Evolutionary conservation across 2,888 invertebrate species (phyloP), one percentile per base, ranked within the genome.

Genomic region (Tenthredo amoena): DNA sequence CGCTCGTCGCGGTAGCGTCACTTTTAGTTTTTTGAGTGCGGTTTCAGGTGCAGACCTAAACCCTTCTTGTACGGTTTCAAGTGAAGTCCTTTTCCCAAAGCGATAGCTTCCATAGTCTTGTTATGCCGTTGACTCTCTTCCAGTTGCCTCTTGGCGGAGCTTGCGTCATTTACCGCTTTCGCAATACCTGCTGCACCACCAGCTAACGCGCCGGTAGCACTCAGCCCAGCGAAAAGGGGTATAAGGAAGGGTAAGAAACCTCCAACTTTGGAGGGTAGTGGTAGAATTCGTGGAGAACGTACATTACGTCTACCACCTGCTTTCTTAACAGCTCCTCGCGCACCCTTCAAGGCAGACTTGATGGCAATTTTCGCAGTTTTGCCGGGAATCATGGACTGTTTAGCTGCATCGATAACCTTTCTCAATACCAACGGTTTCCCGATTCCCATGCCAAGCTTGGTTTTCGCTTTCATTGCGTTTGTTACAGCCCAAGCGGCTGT

Each of bases 121-220:
- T 40, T 40, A 40, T 40, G 40, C 40, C 40, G 9, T 40, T 40
- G 40, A 40, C 40, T 40, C 40, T 7, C 40, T 40, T 40, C 9
- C 87, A 91, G 87, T 84, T 90, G 85, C 86, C 90, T 86, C 88
- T 89, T 87, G 21, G 91, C 91, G 77, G 85, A 85, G 87, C 90
- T 91, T 7, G 90, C 88, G 72, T 91, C 88, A 86, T 90, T 91
- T n/a, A 91, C 88, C 26, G 92, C 89, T 84, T 90, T 92, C 5
- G 90, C 89, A 47, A 93, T 89, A 79, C 90, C 90, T 18, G 91
- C 88, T 65, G 91, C 91, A 68, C 92, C 92, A 65, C 92, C 92
- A 50, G 89, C 88, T 86, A 92, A 87, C 62, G 89, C 87, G 5
- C 92, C 93, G 7, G 79, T 74, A 7, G 87, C 87, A 83, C 88